Conservation (phyloP, 2,113 vertebrate genomes). For the Spheniscus mendiculus region DNA sequence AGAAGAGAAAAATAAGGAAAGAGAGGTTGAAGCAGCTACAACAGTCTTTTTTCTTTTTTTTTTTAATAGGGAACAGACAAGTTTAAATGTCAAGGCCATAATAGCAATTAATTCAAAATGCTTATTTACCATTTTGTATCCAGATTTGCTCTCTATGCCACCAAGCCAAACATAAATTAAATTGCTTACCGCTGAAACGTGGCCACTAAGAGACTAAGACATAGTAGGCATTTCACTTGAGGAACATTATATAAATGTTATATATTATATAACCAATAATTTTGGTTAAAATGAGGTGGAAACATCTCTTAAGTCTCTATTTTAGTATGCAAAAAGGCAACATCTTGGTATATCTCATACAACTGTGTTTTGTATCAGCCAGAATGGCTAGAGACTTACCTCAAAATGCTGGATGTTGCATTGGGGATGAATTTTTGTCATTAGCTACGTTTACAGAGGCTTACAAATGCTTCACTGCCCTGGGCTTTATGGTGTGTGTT, state of each 20-base stretch:
- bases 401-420: not conserved
- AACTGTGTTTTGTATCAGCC: not conserved
- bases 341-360: not conserved
- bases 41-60: not conserved
- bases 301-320: not conserved
- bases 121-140: not conserved
- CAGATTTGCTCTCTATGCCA: not conserved
- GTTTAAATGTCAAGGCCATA: conserved; percentile 9
- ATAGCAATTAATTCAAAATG: conserved; percentile 27
- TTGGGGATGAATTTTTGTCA: not conserved
- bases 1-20: not conserved
- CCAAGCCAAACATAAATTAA: not conserved
- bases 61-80: not conserved
- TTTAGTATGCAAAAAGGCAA: not conserved
- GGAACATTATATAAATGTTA: not conserved
- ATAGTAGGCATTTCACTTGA: not conserved
- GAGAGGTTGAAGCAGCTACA: not conserved
- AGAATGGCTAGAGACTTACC: not conserved
- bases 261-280: not conserved
- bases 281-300: not conserved
- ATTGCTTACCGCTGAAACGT: not conserved
- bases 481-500: not conserved
- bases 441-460: not conserved
- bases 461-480: not conserved
- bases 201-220: not conserved